phyloP scores from a whole-genome alignment of 2,797 vertebrate genomes.

The Gymnodraco acuticeps region DNA sequence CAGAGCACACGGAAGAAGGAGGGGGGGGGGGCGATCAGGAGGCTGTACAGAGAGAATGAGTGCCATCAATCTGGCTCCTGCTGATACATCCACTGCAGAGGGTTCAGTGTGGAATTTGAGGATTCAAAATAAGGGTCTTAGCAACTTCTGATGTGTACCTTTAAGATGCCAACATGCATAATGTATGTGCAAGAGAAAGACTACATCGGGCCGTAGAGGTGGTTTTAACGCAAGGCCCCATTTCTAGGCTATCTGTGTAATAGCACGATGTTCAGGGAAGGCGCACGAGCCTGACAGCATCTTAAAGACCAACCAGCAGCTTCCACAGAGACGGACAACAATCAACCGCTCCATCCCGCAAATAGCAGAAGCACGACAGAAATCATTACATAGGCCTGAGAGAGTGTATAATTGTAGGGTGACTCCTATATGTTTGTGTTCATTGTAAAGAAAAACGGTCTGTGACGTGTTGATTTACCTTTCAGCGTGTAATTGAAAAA shows the following conservation, averaged over 20 bases:
- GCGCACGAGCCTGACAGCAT: slow-evolving; percentile 37
- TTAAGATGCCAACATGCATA: neutral
- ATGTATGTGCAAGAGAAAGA: slow-evolving; percentile 12
- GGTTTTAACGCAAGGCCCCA: neutral
- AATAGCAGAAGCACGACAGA: slow-evolving; percentile 73
- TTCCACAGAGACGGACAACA: slow-evolving; percentile 66
- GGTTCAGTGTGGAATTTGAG: slow-evolving; percentile 40
- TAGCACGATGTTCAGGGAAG: slow-evolving; percentile 37
- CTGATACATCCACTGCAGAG: slow-evolving; percentile 65
- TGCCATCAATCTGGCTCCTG: slow-evolving; percentile 82
- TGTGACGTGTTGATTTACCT: slow-evolving; percentile 77
- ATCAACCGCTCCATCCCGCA: slow-evolving; percentile 72
- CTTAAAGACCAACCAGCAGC: slow-evolving; percentile 47
- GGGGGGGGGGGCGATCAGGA: slow-evolving; percentile 25
- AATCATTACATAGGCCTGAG: slow-evolving; percentile 64
- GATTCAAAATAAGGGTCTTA: slow-evolving; percentile 10
- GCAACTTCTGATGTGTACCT: slow-evolving; percentile 7
- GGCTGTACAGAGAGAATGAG: slow-evolving; percentile 80
- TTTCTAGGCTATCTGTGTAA: slow-evolving; percentile 47
- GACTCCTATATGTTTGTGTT: slow-evolving; percentile 74
- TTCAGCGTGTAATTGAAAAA: slow-evolving; percentile 79
- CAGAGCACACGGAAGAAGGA: slow-evolving; percentile 42
- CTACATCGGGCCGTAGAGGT: neutral
- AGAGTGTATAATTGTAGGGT: slow-evolving; percentile 71
- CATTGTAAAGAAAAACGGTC: slow-evolving; percentile 69